Evolutionary conservation across 92 coral and sea anemone species (phyloP).

Genomic region (Bergia sp.): DNA sequence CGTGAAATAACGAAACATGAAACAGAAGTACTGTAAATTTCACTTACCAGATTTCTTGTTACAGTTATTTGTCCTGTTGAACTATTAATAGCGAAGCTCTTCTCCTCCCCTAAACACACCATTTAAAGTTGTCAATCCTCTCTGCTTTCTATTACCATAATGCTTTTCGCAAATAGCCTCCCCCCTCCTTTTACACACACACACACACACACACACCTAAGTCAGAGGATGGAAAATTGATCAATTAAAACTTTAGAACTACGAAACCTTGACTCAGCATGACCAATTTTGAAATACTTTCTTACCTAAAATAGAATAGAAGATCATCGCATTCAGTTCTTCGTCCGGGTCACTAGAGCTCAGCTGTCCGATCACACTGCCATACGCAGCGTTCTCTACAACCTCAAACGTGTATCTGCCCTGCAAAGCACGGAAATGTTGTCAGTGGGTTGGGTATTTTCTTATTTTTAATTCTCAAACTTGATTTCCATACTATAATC

Average conservation of each 20-base stretch:
- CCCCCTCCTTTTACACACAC: too few species aligned
- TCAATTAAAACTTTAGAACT: background rate
- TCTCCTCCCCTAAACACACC: background rate
- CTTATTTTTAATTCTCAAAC: too few species aligned
- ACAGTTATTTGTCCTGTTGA: conserved; percentile 70
- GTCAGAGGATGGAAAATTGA: too few species aligned
- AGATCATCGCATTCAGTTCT: conserved; percentile 51
- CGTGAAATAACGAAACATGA: background rate
- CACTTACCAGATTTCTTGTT: conserved; percentile 64
- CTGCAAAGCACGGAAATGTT: conserved; percentile 11
- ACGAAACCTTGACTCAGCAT: background rate
- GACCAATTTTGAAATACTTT: background rate
- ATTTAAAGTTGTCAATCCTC: background rate
- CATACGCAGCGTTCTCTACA: conserved; percentile 48
- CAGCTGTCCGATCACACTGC: conserved; percentile 42
- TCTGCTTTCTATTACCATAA: too few species aligned
- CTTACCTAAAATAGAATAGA: conserved; percentile 61
- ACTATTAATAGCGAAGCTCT: conserved; percentile 56
- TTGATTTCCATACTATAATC: background rate
- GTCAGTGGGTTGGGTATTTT: background rate
- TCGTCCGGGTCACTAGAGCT: conserved; percentile 65
- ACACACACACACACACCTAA: too few species aligned
- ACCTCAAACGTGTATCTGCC: conserved; percentile 24
- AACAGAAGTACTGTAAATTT: background rate
- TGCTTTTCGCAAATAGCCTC: too few species aligned